Evolutionary conservation across 2,113 vertebrate genomes (phyloP), one percentile per base, ranked within the genome.

Genomic region (Rhineura floridana): DNA sequence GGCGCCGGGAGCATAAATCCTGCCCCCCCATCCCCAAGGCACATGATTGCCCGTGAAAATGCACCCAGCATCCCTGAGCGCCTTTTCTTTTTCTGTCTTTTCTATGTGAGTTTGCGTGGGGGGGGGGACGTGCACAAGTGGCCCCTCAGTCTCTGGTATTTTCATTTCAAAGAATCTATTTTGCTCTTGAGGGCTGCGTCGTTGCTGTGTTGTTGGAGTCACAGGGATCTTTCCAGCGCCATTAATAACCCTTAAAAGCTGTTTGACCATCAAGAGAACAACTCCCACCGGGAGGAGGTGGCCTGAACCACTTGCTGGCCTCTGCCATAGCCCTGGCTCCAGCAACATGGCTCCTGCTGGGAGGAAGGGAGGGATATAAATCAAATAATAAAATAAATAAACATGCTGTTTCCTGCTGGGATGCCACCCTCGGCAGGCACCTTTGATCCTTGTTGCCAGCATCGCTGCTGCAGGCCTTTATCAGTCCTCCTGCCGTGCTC

Each of bases 151-250:
- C 36, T 83, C 84, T 0, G 0, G 86, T 90, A 92, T 89, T 88
- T 86, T 87, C 82, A 42, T 89, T 83, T 69, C 50, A 87, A 0
- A 87, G 89, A 89, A 91, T 85, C 86, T 84, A n/a, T 86, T 81
- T 92, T 79, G 67, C 90, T 67, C 6, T 85, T 39, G 12, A 17
- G 12, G 55, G 90, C 88, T 93, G 93, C 15, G 0, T 87, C 59
- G n/a, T n/a, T n/a, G 1, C 85, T 12, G 12, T 90, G 76, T 59
- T 59, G 4, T 84, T 89, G 90, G 91, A 91, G 93, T 94, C 89
- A 84, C 93, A 92, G 89, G 90, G 90, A 89, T 81, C 89, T 85
- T 84, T 83, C 89, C 79, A 59, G 86, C 81, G 90, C 91, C 90
- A 83, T 93, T 94, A 91, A 79, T 85, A 89, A 89, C 83, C 25